Conservation (phyloP, 2,797 vertebrate species). For the Philypnodon macrostomus region DNA sequence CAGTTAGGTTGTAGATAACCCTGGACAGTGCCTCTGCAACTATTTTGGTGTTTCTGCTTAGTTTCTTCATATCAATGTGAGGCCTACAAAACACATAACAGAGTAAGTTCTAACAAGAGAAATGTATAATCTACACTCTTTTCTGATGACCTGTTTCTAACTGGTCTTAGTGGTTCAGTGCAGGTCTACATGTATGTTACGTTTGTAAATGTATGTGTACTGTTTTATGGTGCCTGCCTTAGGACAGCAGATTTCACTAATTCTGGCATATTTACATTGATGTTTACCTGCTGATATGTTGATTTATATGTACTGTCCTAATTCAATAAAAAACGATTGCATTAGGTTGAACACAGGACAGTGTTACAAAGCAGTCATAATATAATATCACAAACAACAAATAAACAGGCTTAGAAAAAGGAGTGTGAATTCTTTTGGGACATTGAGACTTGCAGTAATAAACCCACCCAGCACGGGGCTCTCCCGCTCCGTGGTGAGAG, state of each 20-base stretch:
- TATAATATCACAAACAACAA: not conserved
- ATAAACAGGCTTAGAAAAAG: conserved; percentile 2
- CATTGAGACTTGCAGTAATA: conserved; percentile 61
- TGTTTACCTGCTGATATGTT: no score
- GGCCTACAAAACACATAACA: conserved; percentile 72
- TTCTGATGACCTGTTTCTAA: no score
- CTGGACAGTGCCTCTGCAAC: conserved; percentile 91
- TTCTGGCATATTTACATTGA: no score
- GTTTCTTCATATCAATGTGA: conserved; percentile 85
- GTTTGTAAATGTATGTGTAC: no score
- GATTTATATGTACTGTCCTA: no score
- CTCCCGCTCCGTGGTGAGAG: conserved; percentile 75
- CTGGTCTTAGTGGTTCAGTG: no score
- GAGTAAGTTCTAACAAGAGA: conserved; percentile 22
- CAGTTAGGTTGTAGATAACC: conserved; percentile 95
- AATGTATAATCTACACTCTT: not conserved
- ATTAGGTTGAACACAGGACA: not conserved
- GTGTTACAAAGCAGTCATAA: not conserved
- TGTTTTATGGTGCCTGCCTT: no score
- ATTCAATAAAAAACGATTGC: no score
- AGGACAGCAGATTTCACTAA: no score
- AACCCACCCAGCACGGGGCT: conserved; percentile 79
- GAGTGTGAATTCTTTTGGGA: conserved; percentile 13
- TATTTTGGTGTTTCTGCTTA: conserved; percentile 89
- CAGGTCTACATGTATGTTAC: no score